These are phyloP conservation scores for Grammomys surdaster DNA, from an alignment of 2,113 vertebrate species.

Conservation along the genomic window DNA sequence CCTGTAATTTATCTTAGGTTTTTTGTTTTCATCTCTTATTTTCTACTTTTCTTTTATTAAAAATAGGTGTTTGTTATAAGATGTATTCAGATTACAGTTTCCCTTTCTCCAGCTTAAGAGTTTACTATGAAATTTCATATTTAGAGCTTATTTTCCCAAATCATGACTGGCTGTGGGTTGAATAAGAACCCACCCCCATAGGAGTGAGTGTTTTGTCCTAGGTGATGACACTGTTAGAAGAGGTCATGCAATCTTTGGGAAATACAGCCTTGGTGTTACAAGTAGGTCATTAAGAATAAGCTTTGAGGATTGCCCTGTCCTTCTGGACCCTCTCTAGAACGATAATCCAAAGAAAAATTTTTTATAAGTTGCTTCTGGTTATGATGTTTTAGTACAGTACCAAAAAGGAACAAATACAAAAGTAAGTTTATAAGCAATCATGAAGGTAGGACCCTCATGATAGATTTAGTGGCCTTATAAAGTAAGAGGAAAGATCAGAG, in stretches of 20 bases:
- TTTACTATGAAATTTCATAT: neutral
- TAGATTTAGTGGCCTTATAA: neutral
- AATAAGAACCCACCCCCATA: neutral
- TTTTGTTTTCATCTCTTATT: neutral
- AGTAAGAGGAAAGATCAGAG: neutral
- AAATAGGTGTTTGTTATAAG: neutral
- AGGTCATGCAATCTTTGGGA: neutral
- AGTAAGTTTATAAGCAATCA: neutral
- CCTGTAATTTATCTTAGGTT: conserved; percentile 5
- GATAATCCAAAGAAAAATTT: neutral
- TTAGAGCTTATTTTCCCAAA: neutral
- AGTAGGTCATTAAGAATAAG: neutral
- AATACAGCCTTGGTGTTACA: neutral
- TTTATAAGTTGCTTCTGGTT: neutral
- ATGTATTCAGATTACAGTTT: neutral
- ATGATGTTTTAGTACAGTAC: neutral
- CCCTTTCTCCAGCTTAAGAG: neutral
- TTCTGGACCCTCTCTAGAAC: neutral
- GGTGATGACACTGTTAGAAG: neutral
- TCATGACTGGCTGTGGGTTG: neutral
- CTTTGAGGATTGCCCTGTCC: neutral
- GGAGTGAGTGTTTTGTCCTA: neutral
- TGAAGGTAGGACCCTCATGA: neutral
- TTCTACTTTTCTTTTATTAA: neutral
- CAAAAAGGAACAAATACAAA: neutral